phyloP scores from a whole-genome alignment of 2,797 vertebrate genomes.

The Poecilia gillii region DNA sequence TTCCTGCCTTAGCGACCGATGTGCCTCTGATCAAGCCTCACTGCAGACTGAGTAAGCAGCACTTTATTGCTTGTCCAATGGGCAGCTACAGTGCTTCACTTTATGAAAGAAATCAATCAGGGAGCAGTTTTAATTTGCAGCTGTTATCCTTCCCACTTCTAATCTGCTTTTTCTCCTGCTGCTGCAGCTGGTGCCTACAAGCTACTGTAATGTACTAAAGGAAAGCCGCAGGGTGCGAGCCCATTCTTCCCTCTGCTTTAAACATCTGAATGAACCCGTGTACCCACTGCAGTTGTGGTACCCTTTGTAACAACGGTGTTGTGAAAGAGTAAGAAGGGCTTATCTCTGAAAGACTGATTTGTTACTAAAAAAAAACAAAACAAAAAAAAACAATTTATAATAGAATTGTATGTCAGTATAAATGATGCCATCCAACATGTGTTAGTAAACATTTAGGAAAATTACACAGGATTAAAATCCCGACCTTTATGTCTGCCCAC shows the following conservation, averaged over 20 bases:
- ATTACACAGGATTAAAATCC: background rate
- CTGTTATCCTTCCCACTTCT: conserved; percentile 57
- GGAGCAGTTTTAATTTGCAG: conserved; percentile 58
- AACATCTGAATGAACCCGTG: background rate
- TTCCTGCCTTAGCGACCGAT: background rate
- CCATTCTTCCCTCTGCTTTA: background rate
- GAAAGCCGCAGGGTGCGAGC: conserved; percentile 6
- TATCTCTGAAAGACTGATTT: background rate
- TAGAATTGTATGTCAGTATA: background rate
- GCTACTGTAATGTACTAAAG: conserved; percentile 21
- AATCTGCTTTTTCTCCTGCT: conserved; percentile 47
- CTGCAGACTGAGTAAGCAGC: conserved; percentile 36
- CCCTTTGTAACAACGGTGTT: background rate
- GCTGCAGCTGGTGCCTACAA: conserved; percentile 49
- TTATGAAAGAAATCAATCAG: conserved; percentile 65
- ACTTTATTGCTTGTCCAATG: conserved; percentile 28
- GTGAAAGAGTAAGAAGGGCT: background rate
- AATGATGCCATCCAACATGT: background rate
- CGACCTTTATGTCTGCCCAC: background rate
- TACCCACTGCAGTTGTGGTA: background rate
- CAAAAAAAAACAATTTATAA: background rate
- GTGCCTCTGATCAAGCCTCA: conserved; percentile 12
- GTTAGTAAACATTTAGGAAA: background rate
- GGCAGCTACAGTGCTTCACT: conserved; percentile 18
- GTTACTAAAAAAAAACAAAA: background rate